These are phyloP conservation scores for Diadegma fenestrale DNA, from an alignment of 2,888 invertebrate genomes.

Conservation along the genomic window DNA sequence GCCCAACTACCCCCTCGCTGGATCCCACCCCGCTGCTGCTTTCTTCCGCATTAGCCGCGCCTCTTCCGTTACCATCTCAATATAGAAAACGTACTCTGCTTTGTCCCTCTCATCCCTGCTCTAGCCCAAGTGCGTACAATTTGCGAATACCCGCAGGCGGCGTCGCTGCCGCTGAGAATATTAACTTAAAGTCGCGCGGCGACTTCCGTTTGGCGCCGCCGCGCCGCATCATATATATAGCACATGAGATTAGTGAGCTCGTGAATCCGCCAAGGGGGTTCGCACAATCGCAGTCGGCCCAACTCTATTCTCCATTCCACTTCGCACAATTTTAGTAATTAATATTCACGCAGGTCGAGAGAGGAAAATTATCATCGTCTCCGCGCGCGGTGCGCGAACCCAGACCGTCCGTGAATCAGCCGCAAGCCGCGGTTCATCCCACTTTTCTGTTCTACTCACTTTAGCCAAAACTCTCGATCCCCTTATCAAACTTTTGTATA, in stretches of 20 bases:
- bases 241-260: constrained; percentile 62
- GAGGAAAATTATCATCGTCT: constrained; percentile 65
- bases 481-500: constrained; percentile 50
- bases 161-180: constrained; percentile 65
- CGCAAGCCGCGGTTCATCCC: constrained; percentile 10
- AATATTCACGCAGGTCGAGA: constrained; percentile 72
- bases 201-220: constrained; percentile 72
- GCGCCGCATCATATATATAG: no score
- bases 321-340: constrained; percentile 75
- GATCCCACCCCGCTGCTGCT: constrained; percentile 3
- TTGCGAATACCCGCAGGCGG: constrained; percentile 62
- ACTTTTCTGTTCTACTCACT: constrained; percentile 1
- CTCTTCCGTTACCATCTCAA: no score
- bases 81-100: no score
- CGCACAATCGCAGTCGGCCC: not conserved
- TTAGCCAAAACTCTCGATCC: constrained; percentile 44
- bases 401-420: no score
- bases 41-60: no score
- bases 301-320: not conserved
- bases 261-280: constrained; percentile 44
- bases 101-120: no score
- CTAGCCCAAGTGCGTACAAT: constrained; percentile 70
- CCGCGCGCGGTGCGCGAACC: not conserved
- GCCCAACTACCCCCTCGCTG: constrained; percentile 22
- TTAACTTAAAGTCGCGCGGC: constrained; percentile 76